Evolutionary conservation across 2,888 invertebrate species (phyloP), one percentile per base, ranked within the genome.

Genomic region (Patella pellucida): DNA sequence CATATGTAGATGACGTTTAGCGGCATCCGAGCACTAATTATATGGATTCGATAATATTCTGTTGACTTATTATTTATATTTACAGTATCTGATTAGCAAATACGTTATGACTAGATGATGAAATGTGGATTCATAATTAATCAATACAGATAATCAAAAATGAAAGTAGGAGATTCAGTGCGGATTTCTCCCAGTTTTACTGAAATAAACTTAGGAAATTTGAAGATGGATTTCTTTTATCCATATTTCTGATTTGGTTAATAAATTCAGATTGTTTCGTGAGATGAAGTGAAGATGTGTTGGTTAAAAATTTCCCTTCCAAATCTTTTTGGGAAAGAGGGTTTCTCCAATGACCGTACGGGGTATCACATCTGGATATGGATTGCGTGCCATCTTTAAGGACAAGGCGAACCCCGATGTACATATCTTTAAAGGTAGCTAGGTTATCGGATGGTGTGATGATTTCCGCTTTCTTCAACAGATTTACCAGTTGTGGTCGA

Each of bases 321-420:
- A 86, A 79, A 68, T 85, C 84, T 15, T 41, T 68, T 68, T 84
- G 82, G 23, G 77, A 79, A 19, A 86, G 76, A 7, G 86, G 86
- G 69, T 82, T 81, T 31, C 85, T 80, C 86, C 86, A 86, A 76
- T 86, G 86, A 12, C 86, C 85, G 72, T 85, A 84, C 0, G 86
- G 86, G 27, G 84, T 84, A 70, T 80, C 79, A 73, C 86, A 86
- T 16, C 81, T 71, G 14, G 79, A 76, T 11, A 52, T 68, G 52
- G 83, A 69, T 4, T 76, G 74, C 2, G 76, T 69, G n/a, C 81
- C 82, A 74, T 83, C 78, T 68, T 75, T 74, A 23, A 83, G 27
- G 7, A 62, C 69, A 1, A 86, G 78, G 16, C 69, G 68, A 12
- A 86, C 81, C 41, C 81, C 82, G 11, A 86, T 82, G 73, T 85